Conservation (phyloP, 2,113 vertebrate genomes). For the Poecilia latipinna region DNA sequence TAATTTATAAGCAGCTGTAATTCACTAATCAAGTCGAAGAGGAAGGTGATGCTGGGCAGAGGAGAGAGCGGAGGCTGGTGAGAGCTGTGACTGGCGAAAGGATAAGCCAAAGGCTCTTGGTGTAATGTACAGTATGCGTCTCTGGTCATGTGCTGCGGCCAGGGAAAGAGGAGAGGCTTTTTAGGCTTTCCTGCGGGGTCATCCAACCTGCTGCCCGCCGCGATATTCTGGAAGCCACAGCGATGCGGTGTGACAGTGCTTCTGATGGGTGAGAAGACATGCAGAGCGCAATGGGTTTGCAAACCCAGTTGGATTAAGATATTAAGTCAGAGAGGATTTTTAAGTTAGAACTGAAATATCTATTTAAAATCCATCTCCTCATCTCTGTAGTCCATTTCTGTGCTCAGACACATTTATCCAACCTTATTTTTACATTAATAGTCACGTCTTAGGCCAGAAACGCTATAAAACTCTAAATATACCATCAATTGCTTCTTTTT, state of each 20-base stretch:
- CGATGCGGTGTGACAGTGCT: constrained; percentile 9
- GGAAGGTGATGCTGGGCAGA: constrained; percentile 31
- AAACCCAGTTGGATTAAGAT: constrained; percentile 1
- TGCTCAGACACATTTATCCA: too few species aligned
- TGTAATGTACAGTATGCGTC: constrained; percentile 71
- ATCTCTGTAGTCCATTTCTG: neutral
- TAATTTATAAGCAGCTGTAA: constrained; percentile 8
- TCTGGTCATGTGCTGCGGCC: constrained; percentile 43
- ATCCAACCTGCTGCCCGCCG: constrained; percentile 59
- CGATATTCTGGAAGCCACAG: constrained; percentile 59
- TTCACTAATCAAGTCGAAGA: neutral
- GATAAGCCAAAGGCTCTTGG: constrained; percentile 49
- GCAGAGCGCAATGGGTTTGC: neutral
- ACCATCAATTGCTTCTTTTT: neutral
- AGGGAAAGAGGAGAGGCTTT: constrained; percentile 66
- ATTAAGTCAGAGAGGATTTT: too few species aligned
- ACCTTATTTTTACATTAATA: too few species aligned
- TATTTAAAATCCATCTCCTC: neutral
- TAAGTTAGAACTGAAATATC: neutral
- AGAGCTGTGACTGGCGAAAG: constrained; percentile 15
- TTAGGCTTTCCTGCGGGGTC: constrained; percentile 66
- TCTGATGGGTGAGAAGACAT: constrained; percentile 9
- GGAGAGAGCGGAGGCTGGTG: constrained; percentile 46
- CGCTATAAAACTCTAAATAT: neutral
- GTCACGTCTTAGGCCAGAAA: too few species aligned